phyloP scores from a whole-genome alignment of 1,140 invertebrate genomes.

The Macrostomum lignano region DNA sequence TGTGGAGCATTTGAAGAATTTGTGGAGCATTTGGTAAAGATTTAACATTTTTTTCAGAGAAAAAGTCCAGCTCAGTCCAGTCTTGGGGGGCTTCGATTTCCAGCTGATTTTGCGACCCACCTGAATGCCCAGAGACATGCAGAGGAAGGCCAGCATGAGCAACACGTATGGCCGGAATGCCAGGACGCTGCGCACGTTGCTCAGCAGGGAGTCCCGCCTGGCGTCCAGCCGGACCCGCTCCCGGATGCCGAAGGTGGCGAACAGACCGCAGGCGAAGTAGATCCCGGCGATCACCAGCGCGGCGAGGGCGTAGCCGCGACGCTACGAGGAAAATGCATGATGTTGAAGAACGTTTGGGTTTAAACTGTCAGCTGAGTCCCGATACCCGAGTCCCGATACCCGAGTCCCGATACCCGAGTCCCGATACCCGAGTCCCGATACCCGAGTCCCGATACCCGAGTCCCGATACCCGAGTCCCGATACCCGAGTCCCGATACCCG shows the following conservation, averaged over 20 bases:
- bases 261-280: constrained; percentile 14
- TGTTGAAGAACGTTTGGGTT: constrained; percentile 6
- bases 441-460: no score
- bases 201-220: constrained; percentile 11
- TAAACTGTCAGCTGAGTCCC: no score
- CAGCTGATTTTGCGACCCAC: constrained; percentile 13
- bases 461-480: no score
- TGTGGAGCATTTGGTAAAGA: no score
- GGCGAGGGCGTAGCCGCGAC: constrained; percentile 10
- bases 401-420: no score
- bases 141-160: constrained; percentile 14
- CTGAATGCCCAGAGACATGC: constrained; percentile 14
- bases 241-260: constrained; percentile 15
- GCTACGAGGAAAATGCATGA: not conserved
- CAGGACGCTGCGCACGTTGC: constrained; percentile 12
- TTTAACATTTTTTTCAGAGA: no score
- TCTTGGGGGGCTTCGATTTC: no score
- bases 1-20: no score
- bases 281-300: constrained; percentile 12
- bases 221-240: constrained; percentile 10
- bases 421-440: no score
- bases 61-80: no score
- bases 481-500: no score
- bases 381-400: no score
- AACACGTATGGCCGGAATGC: constrained; percentile 14